Evolutionary conservation across 2,113 vertebrate species (phyloP).

Genomic region (Columbina picui): DNA sequence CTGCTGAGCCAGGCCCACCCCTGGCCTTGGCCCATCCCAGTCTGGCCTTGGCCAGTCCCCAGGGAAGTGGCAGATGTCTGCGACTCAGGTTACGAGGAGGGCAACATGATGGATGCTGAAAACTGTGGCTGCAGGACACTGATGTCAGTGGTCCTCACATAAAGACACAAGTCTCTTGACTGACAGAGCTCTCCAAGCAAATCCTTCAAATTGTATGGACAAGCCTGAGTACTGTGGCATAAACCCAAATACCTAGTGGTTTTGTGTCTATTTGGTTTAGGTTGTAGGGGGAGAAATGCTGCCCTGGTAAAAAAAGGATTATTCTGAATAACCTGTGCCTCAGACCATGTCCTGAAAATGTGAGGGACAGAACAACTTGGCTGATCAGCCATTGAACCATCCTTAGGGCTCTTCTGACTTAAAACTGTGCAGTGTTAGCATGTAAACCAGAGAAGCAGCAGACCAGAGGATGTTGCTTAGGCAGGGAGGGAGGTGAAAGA

Average conservation of each 20-base stretch:
- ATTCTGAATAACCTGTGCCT: background rate
- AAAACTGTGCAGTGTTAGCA: background rate
- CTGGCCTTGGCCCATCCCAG: rapidly evolving
- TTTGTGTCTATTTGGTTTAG: background rate
- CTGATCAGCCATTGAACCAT: rapidly evolving
- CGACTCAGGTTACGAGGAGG: background rate
- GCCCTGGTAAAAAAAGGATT: background rate
- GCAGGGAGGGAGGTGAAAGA: background rate
- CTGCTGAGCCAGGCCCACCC: rapidly evolving
- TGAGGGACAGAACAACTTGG: background rate
- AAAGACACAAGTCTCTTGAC: rapidly evolving
- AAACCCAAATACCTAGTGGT: background rate
- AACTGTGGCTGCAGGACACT: background rate
- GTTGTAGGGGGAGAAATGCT: background rate
- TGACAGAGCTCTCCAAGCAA: background rate
- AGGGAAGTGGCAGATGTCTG: rapidly evolving
- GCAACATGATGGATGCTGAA: rapidly evolving
- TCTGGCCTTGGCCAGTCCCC: background rate
- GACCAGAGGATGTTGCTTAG: background rate
- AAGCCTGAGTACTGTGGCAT: background rate
- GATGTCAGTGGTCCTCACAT: background rate
- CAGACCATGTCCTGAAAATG: background rate
- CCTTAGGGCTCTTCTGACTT: background rate
- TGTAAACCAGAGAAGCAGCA: background rate
- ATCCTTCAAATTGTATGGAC: background rate